phyloP scores from a whole-genome alignment of 2,113 vertebrate species.

The mouse (Mus musculus) region GRCm39 chr10:100319501-100320000 shows the following conservation, averaged over 20 bases:
- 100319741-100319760: neutral
- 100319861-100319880: neutral
- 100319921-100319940: neutral
- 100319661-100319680: slow-evolving; percentile 30
- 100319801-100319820: neutral
- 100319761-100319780: neutral
- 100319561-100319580: too few relatives aligned
- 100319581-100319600: too few relatives aligned
- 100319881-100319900: neutral
- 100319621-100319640: too few relatives aligned
- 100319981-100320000: neutral
- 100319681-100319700: neutral
- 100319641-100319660: neutral
- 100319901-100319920: neutral
- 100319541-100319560: too few relatives aligned
- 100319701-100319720: neutral
- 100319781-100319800: neutral
- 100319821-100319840: neutral
- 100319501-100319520: too few relatives aligned
- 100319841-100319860: neutral
- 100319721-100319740: neutral
- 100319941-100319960: neutral
- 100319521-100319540: too few relatives aligned
- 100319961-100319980: neutral
- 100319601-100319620: too few relatives aligned